Conservation (phyloP, 2,797 vertebrate species). For the Cygnus olor region DNA sequence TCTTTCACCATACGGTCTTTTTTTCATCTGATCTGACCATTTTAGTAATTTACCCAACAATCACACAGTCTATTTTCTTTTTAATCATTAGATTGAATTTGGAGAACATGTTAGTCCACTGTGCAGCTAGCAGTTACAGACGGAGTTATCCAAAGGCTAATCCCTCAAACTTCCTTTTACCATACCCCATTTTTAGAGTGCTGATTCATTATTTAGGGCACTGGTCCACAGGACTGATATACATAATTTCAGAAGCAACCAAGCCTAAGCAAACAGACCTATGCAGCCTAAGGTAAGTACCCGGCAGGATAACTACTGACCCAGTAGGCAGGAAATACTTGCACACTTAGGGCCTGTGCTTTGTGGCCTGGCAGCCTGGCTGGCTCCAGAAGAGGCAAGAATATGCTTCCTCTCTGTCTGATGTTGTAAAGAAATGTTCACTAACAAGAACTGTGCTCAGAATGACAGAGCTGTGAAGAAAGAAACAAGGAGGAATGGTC, state of each 20-base stretch:
- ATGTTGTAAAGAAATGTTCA: background rate
- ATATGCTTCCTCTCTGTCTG: background rate
- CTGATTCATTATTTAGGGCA: background rate
- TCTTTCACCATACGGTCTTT: background rate
- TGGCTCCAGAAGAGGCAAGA: background rate
- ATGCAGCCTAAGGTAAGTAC: background rate
- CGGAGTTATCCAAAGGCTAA: background rate
- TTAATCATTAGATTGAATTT: background rate
- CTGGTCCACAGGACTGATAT: background rate
- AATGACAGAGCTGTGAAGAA: background rate
- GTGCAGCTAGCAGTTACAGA: background rate
- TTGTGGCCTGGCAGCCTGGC: background rate
- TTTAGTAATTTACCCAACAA: constrained; percentile 20
- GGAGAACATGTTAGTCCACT: background rate
- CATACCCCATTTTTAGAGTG: background rate
- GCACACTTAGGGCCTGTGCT: background rate
- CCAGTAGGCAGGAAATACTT: background rate
- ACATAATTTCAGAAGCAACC: background rate
- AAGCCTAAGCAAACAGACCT: background rate
- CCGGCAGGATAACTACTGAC: background rate
- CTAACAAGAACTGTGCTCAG: background rate
- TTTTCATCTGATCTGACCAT: background rate
- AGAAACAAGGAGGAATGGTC: background rate
- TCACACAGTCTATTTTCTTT: background rate
- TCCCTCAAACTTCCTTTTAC: background rate